phyloP scores from a whole-genome alignment of 2,797 vertebrate genomes.

The Aulostomus chinensis region DNA sequence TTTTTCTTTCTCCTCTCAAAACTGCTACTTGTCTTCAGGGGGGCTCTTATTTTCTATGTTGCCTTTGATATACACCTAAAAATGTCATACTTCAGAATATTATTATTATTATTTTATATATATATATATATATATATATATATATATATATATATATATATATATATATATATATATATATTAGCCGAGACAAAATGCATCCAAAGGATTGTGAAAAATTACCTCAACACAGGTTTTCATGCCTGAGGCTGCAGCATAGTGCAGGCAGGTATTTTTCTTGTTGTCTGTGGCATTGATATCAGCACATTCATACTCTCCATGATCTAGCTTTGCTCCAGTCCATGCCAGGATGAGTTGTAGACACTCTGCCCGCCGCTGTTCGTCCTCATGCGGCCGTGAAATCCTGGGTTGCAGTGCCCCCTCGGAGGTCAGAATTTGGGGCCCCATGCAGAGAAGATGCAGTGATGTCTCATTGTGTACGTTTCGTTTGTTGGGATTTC shows the following conservation, averaged over 20 bases:
- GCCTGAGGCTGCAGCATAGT: conserved; percentile 97
- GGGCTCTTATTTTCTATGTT: conserved; percentile 4
- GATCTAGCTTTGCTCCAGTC: conserved; percentile 97
- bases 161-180: no score
- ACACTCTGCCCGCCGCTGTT: conserved; percentile 90
- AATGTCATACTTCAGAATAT: conserved; percentile 5
- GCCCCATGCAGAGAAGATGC: conserved; percentile 97
- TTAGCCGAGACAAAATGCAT: no score
- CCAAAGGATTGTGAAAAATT: conserved; percentile 43
- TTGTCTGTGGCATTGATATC: conserved; percentile 93
- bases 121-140: no score
- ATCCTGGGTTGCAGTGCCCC: conserved; percentile 91
- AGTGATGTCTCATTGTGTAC: conserved; percentile 96
- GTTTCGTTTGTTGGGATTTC: conserved; percentile 98
- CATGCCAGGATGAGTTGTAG: conserved; percentile 92
- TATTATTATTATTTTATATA: no score
- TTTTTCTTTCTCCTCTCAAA: conserved; percentile 26
- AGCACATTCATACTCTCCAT: conserved; percentile 92
- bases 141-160: no score
- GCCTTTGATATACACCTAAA: conserved; percentile 14
- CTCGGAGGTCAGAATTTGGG: conserved; percentile 92
- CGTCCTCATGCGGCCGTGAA: conserved; percentile 87
- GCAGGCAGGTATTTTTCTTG: conserved; percentile 95
- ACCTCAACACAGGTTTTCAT: conserved; percentile 98
- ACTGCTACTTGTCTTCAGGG: not conserved